These are phyloP conservation scores for Isotomurus palustris DNA, from an alignment of 2,888 invertebrate species.

Conservation along the genomic window DNA sequence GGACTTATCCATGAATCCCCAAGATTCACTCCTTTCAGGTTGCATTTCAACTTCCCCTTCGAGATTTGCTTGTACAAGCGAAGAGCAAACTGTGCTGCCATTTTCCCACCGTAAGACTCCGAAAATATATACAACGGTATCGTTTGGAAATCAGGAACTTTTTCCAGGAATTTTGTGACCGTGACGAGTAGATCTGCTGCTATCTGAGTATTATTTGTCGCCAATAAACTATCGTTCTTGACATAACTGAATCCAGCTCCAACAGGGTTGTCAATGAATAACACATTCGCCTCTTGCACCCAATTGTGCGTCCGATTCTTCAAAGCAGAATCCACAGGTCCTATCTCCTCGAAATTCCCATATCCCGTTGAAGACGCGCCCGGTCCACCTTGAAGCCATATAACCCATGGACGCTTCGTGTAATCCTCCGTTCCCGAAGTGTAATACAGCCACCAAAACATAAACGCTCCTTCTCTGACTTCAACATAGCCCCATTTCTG, in stretches of 20 bases:
- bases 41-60: slow-evolving; percentile 60
- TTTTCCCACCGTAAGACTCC: slow-evolving; percentile 91
- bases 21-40: slow-evolving; percentile 72
- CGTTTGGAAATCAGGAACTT: slow-evolving; percentile 64
- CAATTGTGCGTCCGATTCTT: slow-evolving; percentile 69
- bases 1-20: slow-evolving; percentile 90
- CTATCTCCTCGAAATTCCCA: slow-evolving; percentile 83
- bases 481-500: slow-evolving; percentile 71
- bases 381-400: slow-evolving; percentile 87
- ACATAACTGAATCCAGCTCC: slow-evolving; percentile 83
- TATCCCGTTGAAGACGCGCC: slow-evolving; percentile 73
- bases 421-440: slow-evolving; percentile 62
- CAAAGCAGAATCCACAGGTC: slow-evolving; percentile 65
- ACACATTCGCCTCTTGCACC: slow-evolving; percentile 55
- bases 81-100: slow-evolving; percentile 76
- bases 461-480: slow-evolving; percentile 68
- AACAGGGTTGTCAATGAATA: slow-evolving; percentile 87
- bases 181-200: slow-evolving; percentile 71
- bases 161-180: slow-evolving; percentile 64
- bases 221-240: slow-evolving; percentile 54
- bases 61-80: slow-evolving; percentile 58
- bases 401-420: slow-evolving; percentile 67
- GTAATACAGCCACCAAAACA: slow-evolving; percentile 88
- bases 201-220: slow-evolving; percentile 61
- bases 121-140: slow-evolving; percentile 78